These are phyloP conservation scores for Atta cephalotes DNA, from an alignment of 1,140 invertebrate species.

Conservation along the genomic window DNA sequence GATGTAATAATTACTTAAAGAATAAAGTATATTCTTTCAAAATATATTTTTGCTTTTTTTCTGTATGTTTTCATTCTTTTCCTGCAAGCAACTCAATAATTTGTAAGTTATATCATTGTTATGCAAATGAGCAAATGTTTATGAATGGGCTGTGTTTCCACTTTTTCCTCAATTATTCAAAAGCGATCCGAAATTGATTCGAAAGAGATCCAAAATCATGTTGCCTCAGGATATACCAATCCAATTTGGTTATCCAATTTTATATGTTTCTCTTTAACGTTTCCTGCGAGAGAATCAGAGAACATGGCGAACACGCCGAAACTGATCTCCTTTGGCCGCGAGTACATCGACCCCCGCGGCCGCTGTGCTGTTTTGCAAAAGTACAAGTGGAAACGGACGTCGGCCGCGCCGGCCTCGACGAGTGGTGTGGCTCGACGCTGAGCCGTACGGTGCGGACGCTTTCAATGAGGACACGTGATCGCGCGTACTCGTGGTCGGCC, in stretches of 20 bases:
- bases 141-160: neutral
- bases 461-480: slow-evolving; percentile 82
- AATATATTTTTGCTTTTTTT: no score
- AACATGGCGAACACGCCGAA: slow-evolving; percentile 28
- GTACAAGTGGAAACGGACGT: slow-evolving; percentile 82
- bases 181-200: neutral
- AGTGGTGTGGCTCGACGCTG: slow-evolving; percentile 80
- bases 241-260: neutral
- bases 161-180: neutral
- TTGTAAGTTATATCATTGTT: no score
- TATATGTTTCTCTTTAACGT: neutral
- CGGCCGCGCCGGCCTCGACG: slow-evolving; percentile 70
- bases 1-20: no score
- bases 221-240: slow-evolving; percentile 6
- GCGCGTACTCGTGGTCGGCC: slow-evolving; percentile 64
- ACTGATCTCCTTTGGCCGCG: slow-evolving; percentile 55
- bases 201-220: slow-evolving; percentile 12
- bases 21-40: no score
- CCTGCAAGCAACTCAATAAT: no score
- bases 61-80: no score
- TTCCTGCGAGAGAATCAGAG: slow-evolving; percentile 1
- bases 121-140: neutral
- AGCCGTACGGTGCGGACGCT: slow-evolving; percentile 79
- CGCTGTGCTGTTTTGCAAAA: slow-evolving; percentile 75
- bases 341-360: slow-evolving; percentile 51